Percentiles rank a stretch among this genome's conserved stretches.
Conservation (phyloP, 2,797 vertebrate species). For the Craterocephalus amniculus region DNA sequence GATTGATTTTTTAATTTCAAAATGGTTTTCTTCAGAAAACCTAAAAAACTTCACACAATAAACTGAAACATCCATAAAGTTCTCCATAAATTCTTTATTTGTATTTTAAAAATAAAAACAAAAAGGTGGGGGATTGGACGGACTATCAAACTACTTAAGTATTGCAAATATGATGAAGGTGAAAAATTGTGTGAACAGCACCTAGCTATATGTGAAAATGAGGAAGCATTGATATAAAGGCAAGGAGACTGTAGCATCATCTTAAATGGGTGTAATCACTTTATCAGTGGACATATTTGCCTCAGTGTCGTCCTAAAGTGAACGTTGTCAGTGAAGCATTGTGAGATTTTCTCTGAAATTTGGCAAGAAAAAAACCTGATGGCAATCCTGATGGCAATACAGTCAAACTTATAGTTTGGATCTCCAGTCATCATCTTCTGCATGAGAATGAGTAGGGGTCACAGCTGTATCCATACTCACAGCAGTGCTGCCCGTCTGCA, state of each 20-base stretch:
- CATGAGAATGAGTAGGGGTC: constrained; percentile 44
- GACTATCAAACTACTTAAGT: background rate
- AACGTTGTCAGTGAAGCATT: background rate
- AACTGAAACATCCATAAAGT: background rate
- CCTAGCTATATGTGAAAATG: background rate
- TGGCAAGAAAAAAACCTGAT: background rate
- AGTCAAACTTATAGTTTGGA: constrained; percentile 8
- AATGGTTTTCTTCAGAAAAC: background rate
- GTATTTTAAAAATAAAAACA: background rate
- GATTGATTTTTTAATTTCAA: too few relatives aligned
- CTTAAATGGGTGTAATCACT: background rate
- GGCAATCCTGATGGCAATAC: background rate
- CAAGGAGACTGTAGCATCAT: background rate
- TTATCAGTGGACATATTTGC: background rate
- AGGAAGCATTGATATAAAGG: background rate
- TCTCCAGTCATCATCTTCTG: constrained; percentile 14
- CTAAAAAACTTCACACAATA: background rate
- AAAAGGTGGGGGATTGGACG: too few relatives aligned
- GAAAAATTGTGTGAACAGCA: background rate
- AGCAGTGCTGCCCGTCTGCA: constrained; percentile 75
- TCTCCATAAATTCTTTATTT: background rate
- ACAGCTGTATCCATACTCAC: constrained; percentile 66
- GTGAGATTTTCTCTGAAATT: background rate
- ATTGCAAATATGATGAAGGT: background rate
- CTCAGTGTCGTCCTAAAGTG: background rate